Evolutionary conservation across 1,140 invertebrate genomes (phyloP).

Genomic region (Halesus radiatus): DNA sequence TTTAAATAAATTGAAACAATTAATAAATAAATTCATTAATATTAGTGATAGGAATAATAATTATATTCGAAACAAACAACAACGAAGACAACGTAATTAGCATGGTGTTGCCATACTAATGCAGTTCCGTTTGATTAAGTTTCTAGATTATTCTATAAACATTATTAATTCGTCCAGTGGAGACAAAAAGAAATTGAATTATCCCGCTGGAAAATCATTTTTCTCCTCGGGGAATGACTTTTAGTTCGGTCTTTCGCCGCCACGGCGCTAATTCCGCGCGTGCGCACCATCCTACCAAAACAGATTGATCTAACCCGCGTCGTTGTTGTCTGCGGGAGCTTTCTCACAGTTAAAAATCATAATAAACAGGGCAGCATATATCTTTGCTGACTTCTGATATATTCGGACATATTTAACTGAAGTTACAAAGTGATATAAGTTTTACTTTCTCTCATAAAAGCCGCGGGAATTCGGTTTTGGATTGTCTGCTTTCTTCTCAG

Average conservation of each 20-base stretch:
- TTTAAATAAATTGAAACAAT: too few species aligned
- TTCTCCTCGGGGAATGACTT: neutral
- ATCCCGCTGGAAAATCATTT: neutral
- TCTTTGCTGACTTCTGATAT: neutral
- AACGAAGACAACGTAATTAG: too few species aligned
- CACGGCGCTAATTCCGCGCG: neutral
- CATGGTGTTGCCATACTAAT: too few species aligned
- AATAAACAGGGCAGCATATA: neutral
- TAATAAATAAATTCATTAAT: too few species aligned
- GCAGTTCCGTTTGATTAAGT: too few species aligned
- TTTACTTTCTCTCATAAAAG: neutral
- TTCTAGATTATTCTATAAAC: too few species aligned
- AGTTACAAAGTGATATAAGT: neutral
- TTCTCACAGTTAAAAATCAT: neutral
- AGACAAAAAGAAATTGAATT: neutral
- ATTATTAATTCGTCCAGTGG: neutral
- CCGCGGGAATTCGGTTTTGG: neutral
- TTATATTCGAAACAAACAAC: too few species aligned
- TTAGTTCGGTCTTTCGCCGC: neutral
- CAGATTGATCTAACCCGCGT: constrained; percentile 1
- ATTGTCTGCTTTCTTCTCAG: neutral
- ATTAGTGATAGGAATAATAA: too few species aligned
- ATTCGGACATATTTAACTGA: neutral
- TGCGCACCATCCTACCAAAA: neutral
- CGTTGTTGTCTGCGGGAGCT: neutral